A percentile compares a stretch with the other conserved stretches of the same genome.
Evolutionary conservation across 2,113 vertebrate species (phyloP).

Genomic region (Anguilla japonica): DNA sequence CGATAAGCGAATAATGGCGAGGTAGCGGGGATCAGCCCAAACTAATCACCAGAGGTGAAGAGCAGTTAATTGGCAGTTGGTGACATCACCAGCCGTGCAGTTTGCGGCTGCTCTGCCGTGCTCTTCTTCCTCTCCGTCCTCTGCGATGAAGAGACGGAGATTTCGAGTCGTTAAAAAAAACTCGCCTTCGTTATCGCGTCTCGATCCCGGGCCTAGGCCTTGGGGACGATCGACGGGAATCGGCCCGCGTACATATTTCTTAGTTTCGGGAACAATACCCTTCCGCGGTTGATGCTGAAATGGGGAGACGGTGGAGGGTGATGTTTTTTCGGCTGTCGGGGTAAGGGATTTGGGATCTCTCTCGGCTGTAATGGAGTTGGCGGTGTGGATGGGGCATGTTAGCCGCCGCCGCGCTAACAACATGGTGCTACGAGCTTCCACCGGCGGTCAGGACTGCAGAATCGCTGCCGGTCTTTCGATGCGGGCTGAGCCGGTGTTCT

Average conservation of each 20-base stretch:
- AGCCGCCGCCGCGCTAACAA: not conserved
- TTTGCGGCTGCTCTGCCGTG: not conserved
- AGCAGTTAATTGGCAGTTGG: constrained; percentile 34
- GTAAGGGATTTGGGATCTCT: too few species aligned
- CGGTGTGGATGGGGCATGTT: not conserved
- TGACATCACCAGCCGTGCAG: not conserved
- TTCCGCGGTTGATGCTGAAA: not conserved
- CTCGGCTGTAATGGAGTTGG: not conserved
- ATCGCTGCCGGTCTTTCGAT: too few species aligned
- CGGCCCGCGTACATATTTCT: not conserved
- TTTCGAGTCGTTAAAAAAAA: not conserved
- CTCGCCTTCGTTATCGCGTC: not conserved
- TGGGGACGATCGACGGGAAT: not conserved
- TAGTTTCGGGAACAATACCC: not conserved
- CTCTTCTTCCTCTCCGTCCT: not conserved
- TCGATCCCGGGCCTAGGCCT: not conserved
- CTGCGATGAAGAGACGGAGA: not conserved
- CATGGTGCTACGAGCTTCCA: too few species aligned
- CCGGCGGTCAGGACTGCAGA: too few species aligned
- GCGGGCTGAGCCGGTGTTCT: too few species aligned
- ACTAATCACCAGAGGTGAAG: constrained; percentile 49
- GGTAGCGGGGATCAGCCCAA: constrained; percentile 23
- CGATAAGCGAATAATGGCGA: constrained; percentile 36
- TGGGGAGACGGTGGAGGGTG: not conserved
- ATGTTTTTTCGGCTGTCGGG: not conserved